Percentiles rank a stretch among this genome's conserved stretches.
Evolutionary conservation across 2,888 invertebrate genomes (phyloP).

Genomic region (Drosophila setosimentum): DNA sequence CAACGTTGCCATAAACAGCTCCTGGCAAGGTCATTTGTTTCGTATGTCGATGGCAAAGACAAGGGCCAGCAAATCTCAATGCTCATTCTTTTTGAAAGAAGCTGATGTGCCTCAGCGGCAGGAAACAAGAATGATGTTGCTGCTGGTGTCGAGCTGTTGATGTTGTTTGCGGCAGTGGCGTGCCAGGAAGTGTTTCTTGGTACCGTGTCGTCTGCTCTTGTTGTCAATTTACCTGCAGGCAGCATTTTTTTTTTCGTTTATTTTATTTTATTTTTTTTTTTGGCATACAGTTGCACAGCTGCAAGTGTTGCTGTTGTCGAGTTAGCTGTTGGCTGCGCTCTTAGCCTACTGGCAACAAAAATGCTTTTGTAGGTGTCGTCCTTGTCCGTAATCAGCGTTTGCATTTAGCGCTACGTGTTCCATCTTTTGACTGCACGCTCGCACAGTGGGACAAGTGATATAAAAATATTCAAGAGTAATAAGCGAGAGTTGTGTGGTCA

Average conservation of each 20-base stretch:
- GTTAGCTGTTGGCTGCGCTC: constrained; percentile 50
- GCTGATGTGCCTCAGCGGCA: constrained; percentile 12
- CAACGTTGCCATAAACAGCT: constrained; percentile 19
- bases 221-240: constrained; percentile 58
- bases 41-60: constrained; percentile 70
- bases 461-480: neutral
- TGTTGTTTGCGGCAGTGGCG: constrained; percentile 31
- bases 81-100: neutral
- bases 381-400: constrained; percentile 35
- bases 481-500: neutral
- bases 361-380: constrained; percentile 59
- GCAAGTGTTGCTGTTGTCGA: constrained; percentile 35
- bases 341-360: constrained; percentile 40
- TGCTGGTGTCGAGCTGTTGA: constrained; percentile 26
- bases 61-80: constrained; percentile 40
- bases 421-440: constrained; percentile 33
- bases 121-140: constrained; percentile 33
- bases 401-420: constrained; percentile 57
- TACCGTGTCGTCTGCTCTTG: constrained; percentile 26
- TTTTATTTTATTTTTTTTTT: neutral
- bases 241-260: constrained; percentile 50
- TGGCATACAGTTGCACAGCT: constrained; percentile 37
- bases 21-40: constrained; percentile 74
- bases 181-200: constrained; percentile 70
- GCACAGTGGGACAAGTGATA: constrained; percentile 39